Conservation (phyloP, 2,888 invertebrate species). For the Stenoptilia bipunctidactyla region DNA sequence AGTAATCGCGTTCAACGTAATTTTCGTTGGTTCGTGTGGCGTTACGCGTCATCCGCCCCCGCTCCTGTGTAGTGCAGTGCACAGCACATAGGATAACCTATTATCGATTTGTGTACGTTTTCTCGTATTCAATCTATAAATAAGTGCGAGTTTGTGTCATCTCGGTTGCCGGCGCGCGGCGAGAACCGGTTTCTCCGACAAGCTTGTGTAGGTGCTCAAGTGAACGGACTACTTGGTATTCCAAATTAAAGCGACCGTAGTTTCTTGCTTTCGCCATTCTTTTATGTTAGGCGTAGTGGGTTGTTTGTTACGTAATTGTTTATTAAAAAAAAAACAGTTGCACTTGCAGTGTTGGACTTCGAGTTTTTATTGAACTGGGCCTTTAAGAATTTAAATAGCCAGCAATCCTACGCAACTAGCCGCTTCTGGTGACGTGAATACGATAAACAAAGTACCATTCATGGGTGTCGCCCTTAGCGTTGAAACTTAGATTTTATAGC, state of each 20-base stretch:
- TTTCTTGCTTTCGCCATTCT: slow-evolving; percentile 21
- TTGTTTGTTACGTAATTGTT: slow-evolving; percentile 38
- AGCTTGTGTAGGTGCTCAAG: slow-evolving; percentile 41
- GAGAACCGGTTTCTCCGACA: slow-evolving; percentile 48
- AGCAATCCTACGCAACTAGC: too few species aligned
- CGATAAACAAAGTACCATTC: too few species aligned
- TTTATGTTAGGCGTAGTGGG: slow-evolving; percentile 17
- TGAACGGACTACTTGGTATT: slow-evolving; percentile 24
- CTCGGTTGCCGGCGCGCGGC: slow-evolving; percentile 27
- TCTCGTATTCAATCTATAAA: slow-evolving; percentile 40
- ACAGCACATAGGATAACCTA: slow-evolving; percentile 29
- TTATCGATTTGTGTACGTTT: slow-evolving; percentile 66
- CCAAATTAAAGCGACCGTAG: slow-evolving; percentile 27
- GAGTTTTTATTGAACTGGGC: too few species aligned
- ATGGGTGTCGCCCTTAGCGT: too few species aligned
- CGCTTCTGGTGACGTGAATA: too few species aligned
- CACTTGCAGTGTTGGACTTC: slow-evolving; percentile 4
- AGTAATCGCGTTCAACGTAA: slow-evolving; percentile 26
- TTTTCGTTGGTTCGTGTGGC: slow-evolving; percentile 4
- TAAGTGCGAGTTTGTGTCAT: slow-evolving; percentile 62
- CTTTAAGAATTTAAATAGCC: too few species aligned
- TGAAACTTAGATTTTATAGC: too few species aligned
- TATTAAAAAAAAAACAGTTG: slow-evolving; percentile 18
- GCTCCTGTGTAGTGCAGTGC: slow-evolving; percentile 21
- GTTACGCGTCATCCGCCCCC: background rate